Evolutionary conservation across 2,888 invertebrate genomes (phyloP), one percentile per base, ranked within the genome.

Genomic region (Drosophila antonietae): DNA sequence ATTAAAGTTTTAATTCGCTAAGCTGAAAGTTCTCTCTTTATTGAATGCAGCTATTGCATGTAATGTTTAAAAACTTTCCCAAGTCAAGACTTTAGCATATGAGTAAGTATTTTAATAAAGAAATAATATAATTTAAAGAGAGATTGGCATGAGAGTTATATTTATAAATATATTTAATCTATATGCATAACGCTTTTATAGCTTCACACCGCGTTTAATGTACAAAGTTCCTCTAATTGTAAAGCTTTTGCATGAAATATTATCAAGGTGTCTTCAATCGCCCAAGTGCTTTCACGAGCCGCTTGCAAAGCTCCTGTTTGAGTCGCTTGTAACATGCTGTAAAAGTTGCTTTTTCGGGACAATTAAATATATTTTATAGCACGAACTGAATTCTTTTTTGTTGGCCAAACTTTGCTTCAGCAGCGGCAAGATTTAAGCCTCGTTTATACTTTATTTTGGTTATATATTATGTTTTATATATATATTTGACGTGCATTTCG

Each of bases 331-430:
- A 12, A 39, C 43, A 44, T 58, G 33, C 28, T 47, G 51, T 5
- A n/a, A 44, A 37, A 67, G 20, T 52, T 52, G 18, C 35, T 31
- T 51, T 8, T 37, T 37, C 20, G 28, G 39, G 64, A 33, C 65
- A 53, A 62, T 63, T 63, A 52, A 52, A 65, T 41, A 23, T 69
- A 43, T 69, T 69, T 69, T 43, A 57, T 43, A 31, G n/a, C 20
- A 2, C 31, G 12, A 37, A 39, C 43, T 51, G 43, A 58, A 68
- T 31, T 68, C 20, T 15, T 35, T 67, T 35, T 23, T 43, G 49
- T 52, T 69, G 43, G 33, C 15, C 31, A 49, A 52, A 46, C 41
- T 70, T 70, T 58, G 37, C 43, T n/a, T 43, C 67, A 68, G 55
- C 67, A 20, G 44, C 15, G 31, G 28, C 49, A 31, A n/a, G 46